A percentile compares a stretch with the other conserved stretches of the same genome.
These are phyloP conservation scores for Crocuta crocuta DNA, from an alignment of 2,113 vertebrate genomes.

Conservation along the genomic window DNA sequence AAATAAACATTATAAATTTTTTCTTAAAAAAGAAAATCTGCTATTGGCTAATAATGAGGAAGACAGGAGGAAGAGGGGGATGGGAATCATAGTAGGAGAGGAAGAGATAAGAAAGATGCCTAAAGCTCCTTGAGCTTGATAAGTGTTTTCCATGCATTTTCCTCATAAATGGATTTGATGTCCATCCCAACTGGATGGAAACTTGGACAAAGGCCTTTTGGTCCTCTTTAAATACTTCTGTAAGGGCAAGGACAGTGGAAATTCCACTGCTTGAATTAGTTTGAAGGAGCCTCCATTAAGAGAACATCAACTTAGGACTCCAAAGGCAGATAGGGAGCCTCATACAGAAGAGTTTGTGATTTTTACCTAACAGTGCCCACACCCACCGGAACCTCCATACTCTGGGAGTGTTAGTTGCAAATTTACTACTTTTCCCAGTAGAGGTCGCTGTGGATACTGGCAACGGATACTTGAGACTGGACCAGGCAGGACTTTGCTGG, in stretches of 20 bases:
- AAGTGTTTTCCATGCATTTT: constrained; percentile 42
- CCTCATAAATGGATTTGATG: neutral
- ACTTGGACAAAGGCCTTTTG: constrained; percentile 34
- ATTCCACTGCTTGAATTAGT: neutral
- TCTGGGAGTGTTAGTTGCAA: neutral
- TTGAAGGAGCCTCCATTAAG: constrained; percentile 14
- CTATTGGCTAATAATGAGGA: constrained; percentile 50
- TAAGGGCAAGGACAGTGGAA: neutral
- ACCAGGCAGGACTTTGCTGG: neutral
- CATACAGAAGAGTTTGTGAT: neutral
- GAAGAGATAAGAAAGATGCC: neutral
- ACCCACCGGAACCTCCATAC: neutral
- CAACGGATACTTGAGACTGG: neutral
- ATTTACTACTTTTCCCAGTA: constrained; percentile 65
- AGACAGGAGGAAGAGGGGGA: neutral
- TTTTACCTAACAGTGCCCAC: constrained; percentile 36
- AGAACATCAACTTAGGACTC: neutral
- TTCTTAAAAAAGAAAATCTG: constrained; percentile 11
- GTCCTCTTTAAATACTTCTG: constrained; percentile 55
- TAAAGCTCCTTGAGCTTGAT: neutral
- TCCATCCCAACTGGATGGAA: neutral
- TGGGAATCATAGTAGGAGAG: neutral
- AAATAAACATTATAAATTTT: no score
- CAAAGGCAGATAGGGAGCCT: neutral
- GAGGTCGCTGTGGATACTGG: constrained; percentile 74